Evolutionary conservation across 2,797 vertebrate species (phyloP), one percentile per base, ranked within the genome.

Genomic region (Microctenopoma stevenorrisi): DNA sequence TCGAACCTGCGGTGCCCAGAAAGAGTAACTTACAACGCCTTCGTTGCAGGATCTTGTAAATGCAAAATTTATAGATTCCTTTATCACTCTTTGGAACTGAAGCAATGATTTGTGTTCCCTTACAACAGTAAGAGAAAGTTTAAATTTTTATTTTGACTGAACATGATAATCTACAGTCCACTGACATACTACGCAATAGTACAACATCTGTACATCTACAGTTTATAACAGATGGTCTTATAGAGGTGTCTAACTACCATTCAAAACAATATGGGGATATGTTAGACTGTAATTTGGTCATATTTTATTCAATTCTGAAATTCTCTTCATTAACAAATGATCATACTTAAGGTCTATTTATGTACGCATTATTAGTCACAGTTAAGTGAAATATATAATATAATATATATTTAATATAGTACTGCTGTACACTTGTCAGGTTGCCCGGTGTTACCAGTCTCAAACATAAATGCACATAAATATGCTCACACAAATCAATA

Each of bases 1-100:
- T 96, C 52, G 96, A 96, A 99, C 97, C 98, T 99, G 97, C 74
- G 96, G 94, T 98, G 97, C 97, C 98, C 98, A 98, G 96, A 99
- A 98, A 98, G 97, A 99, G 98, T 97, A 98, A 98, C 98, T 99
- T 97, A 98, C 97, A 98, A 97, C 94, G 97, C 96, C 98, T 98
- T 98, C 95, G 96, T 95, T 97, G 97, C 95, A 98, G 98, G 97
- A 98, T 93, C 98, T 98, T 99, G 98, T 98, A 99, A 99, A 99
- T 98, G 97, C 92, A 99, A 98, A 99, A 98, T 98, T 98, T 97
- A 98, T 96, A 96, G 96, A 97, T 98, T 97, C 97, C 96, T 97
- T 97, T 94, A 96, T 96, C 94, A 94, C 92, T 94, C 97, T 98
- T 97, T 98, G 97, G 94, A 95, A 96, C 95, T 94, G 95, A 97